phyloP scores from a whole-genome alignment of 2,888 invertebrate species.

The Drosophila pullipes region DNA sequence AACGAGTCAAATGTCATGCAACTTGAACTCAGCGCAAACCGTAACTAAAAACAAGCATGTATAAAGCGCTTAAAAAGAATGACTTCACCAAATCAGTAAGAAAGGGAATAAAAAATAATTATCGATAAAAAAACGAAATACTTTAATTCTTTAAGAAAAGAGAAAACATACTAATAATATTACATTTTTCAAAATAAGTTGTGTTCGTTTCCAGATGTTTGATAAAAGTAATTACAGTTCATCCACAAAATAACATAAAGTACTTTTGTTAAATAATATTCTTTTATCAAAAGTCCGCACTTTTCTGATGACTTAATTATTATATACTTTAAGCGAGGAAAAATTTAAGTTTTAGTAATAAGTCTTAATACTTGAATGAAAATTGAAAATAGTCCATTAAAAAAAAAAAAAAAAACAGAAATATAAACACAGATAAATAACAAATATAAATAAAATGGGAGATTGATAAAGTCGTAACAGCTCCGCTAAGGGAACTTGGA shows the following conservation, averaged over 20 bases:
- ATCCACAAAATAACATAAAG: not conserved
- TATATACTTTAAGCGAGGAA: not conserved
- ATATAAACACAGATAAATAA: not conserved
- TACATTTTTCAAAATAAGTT: not conserved
- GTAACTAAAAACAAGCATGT: not conserved
- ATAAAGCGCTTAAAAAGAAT: not conserved
- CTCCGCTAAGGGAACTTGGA: not conserved
- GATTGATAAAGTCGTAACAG: not conserved
- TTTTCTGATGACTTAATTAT: not conserved
- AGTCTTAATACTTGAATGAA: no score
- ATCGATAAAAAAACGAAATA: not conserved
- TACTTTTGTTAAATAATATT: not conserved
- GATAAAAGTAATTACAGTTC: no score
- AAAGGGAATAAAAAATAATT: not conserved
- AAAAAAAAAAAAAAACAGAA: not conserved
- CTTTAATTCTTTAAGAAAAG: not conserved
- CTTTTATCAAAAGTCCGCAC: not conserved
- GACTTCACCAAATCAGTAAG: not conserved
- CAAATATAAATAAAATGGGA: not conserved
- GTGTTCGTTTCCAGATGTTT: not conserved
- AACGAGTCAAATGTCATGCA: constrained; percentile 6
- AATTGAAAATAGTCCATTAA: not conserved
- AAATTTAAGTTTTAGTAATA: not conserved
- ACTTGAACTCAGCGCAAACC: not conserved
- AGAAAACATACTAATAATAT: not conserved